Base-by-base conservation (phyloP, 2,113 vertebrate genomes). In the Solenodon paradoxus region DNA sequence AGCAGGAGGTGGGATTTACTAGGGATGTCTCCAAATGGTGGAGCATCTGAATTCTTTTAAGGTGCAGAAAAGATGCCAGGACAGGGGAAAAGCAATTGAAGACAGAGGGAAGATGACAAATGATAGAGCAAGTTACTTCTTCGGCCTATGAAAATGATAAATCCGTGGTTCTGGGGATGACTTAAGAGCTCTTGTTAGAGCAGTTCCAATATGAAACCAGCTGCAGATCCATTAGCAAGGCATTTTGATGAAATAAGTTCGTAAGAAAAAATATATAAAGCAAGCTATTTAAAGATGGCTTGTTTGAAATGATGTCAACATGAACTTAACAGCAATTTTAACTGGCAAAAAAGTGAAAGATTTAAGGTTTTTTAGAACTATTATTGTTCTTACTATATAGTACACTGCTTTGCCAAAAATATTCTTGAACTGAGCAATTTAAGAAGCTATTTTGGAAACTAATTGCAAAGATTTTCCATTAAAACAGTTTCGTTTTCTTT, bases 401-500 rank as follows among this genome's bases (percentile, higher is more conserved):
- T 95, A 55, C 28, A 87, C 94, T 57, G 40, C 55, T 88, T 95
- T 88, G 66, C 71, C 89, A 96, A 96, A 95, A 95, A 88, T 93
- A 93, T 91, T 82, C 82, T 86, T 7, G 40, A 96, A 78, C 49
- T 84, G 85, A 96, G 78, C 53, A 88, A 94, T 94, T 94, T 93
- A 91, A 88, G 92, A 85, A 74, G 83, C 49, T 94, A 93, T 97
- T 97, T 95, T 95, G 82, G 82, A 95, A 92, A 90, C n/a, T 82
- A 94, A 96, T 86, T 96, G 45, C 49, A 82, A 94, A 81, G 55
- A 93, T 74, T 96, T 91, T 93, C 78, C 49, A 96, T 82, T 96
- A 96, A 81, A 79, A 86, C 28, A 72, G 51, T 94, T 95, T 95
- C 42, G 81, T 92, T 95, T 93, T 92, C 71, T 63, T 63, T 86